These are phyloP conservation scores for Ammodytes dubius DNA, from an alignment of 2,113 vertebrate genomes.

Conservation along the genomic window DNA sequence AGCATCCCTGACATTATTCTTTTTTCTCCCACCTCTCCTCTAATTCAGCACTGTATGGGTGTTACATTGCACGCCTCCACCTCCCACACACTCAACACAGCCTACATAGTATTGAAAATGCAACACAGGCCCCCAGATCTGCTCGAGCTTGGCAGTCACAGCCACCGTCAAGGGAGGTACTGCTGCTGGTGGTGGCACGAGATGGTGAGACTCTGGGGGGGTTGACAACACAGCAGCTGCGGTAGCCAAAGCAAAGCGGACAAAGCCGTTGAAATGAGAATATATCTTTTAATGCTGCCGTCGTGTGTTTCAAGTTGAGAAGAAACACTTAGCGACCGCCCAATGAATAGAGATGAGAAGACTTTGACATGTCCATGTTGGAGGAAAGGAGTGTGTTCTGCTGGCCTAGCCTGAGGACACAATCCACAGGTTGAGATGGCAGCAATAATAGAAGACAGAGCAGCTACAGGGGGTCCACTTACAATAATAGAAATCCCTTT, in stretches of 20 bases:
- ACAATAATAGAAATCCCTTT: slow-evolving; percentile 37
- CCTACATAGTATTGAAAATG: slow-evolving; percentile 79
- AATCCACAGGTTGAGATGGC: slow-evolving; percentile 71
- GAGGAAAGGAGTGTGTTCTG: slow-evolving; percentile 18
- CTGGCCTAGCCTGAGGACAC: slow-evolving; percentile 51
- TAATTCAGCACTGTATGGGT: slow-evolving; percentile 66
- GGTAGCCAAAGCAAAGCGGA: slow-evolving; percentile 12
- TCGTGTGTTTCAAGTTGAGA: slow-evolving; percentile 38
- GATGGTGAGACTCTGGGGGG: slow-evolving; percentile 30
- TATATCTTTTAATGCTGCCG: slow-evolving; percentile 3
- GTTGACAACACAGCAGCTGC: slow-evolving; percentile 2
- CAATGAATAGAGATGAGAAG: slow-evolving; percentile 37
- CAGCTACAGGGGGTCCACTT: slow-evolving; percentile 51
- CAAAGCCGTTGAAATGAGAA: slow-evolving; percentile 45
- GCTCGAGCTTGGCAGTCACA: slow-evolving; percentile 74
- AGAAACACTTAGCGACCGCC: slow-evolving; percentile 9
- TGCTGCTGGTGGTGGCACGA: slow-evolving; percentile 23
- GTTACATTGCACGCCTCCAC: slow-evolving; percentile 76
- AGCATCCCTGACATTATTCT: slow-evolving; percentile 45
- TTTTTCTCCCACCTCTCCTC: slow-evolving; percentile 31
- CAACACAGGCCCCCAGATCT: slow-evolving; percentile 71
- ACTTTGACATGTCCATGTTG: slow-evolving; percentile 56
- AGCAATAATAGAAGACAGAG: slow-evolving; percentile 52
- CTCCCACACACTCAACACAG: slow-evolving; percentile 80
- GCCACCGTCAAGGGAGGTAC: slow-evolving; percentile 24